Base-by-base conservation (phyloP, 2,888 invertebrate species). In the Callimorpha dominula region DNA sequence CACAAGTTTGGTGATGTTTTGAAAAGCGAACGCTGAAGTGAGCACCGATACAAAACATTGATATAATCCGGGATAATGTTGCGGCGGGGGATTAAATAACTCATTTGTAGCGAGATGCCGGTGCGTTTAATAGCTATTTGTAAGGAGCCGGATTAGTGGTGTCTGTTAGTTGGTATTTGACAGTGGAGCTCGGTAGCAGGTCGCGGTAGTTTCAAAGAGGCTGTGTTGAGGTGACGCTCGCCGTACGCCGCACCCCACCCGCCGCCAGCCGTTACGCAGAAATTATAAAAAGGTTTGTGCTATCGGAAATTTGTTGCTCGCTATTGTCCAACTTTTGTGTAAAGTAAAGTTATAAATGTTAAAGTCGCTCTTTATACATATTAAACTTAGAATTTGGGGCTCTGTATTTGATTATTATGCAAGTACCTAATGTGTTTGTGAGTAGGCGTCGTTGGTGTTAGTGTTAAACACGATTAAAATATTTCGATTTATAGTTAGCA, bases 51-150 rank as follows among this genome's bases (percentile, higher is more conserved):
- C 91, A 94, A 93, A 92, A 92, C 90, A 88, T 87, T 84, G 87
- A 89, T 93, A 90, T 93, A 93, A 95, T 93, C 94, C 91, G 85
- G 88, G 90, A 87, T 93, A 90, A 92, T 90, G 89, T 92, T 92
- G 92, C 92, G 92, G 92, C 82, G 80, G 85, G 84, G 90, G 92
- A 91, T 93, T 92, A 90, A 89, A 91, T 88, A 89, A 89, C 89
- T 92, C 90, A 92, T 94, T 92, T 94, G 92, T 91, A 90, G 88
- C 88, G 87, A 91, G 88, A 90, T 91, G 92, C 90, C 93, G 93
- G 89, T 89, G 90, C 83, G 87, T 91, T 93, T 91, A 89, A 88
- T 89, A 89, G 87, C 90, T 91, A 88, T 90, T 91, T 91, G 91
- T 90, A 86, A 89, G 89, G 86, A 89, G 91, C 87, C 87, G 93